These are phyloP conservation scores for Pelecanus crispus DNA, from an alignment of 2,113 vertebrate species.

Conservation along the genomic window DNA sequence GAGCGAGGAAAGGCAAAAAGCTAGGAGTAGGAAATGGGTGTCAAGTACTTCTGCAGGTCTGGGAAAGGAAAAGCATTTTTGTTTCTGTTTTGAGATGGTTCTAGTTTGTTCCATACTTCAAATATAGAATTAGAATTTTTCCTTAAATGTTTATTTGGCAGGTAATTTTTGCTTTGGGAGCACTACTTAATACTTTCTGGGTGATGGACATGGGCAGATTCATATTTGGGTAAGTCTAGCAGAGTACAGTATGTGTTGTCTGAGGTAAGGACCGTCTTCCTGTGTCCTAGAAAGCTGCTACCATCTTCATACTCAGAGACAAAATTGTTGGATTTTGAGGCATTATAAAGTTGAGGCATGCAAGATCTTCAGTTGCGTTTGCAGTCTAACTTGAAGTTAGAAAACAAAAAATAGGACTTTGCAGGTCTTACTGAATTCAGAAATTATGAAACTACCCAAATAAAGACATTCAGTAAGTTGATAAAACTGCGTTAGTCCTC, in stretches of 20 bases:
- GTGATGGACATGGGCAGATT: slow-evolving; percentile 92
- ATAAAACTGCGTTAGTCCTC: background rate
- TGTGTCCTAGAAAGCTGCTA: background rate
- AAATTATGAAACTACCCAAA: background rate
- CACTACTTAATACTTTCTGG: slow-evolving; percentile 83
- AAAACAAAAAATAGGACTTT: background rate
- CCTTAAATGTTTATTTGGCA: slow-evolving; percentile 16
- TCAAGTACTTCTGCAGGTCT: background rate
- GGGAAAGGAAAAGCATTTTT: background rate
- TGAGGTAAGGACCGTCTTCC: background rate
- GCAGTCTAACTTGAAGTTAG: background rate
- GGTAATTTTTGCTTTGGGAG: slow-evolving; percentile 91
- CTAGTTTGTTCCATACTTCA: background rate
- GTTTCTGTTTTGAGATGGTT: background rate
- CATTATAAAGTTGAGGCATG: background rate
- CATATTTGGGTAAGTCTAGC: slow-evolving; percentile 89
- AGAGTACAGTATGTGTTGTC: rapidly evolving
- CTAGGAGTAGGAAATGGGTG: background rate
- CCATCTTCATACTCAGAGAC: rapidly evolving
- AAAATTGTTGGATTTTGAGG: background rate
- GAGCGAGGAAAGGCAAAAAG: background rate
- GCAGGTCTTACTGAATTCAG: background rate
- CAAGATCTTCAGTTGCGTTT: background rate
- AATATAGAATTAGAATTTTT: rapidly evolving
- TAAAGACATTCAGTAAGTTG: background rate